Conservation (phyloP, 2,113 vertebrate genomes). For the Osmerus eperlanus region DNA sequence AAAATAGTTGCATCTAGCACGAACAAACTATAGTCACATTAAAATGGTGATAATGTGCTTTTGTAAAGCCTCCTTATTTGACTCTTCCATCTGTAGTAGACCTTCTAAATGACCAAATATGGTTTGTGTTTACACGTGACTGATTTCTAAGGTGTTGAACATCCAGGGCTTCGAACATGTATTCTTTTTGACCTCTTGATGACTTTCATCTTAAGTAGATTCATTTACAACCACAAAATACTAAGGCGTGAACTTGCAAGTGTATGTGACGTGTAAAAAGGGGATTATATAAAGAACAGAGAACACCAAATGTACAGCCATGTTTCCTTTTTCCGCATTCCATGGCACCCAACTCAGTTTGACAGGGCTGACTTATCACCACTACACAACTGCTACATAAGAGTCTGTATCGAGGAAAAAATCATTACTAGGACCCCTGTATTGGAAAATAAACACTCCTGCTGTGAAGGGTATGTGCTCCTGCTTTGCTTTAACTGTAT, state of each 20-base stretch:
- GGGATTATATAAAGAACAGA: too few relatives aligned
- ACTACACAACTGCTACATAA: not conserved
- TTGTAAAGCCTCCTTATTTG: too few relatives aligned
- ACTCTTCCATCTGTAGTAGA: not conserved
- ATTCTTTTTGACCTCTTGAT: slow-evolving; percentile 33
- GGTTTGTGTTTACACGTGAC: not conserved
- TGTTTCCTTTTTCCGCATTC: not conserved
- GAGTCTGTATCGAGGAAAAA: not conserved
- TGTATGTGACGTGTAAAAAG: too few relatives aligned
- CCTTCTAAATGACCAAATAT: not conserved
- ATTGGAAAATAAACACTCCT: too few relatives aligned
- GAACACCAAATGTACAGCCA: not conserved
- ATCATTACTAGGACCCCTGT: not conserved
- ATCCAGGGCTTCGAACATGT: slow-evolving; percentile 2
- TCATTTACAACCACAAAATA: too few relatives aligned
- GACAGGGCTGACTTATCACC: not conserved
- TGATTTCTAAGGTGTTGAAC: slow-evolving; percentile 42
- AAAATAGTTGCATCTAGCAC: too few relatives aligned
- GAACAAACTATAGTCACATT: not conserved
- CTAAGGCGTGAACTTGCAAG: too few relatives aligned
- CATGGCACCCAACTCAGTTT: not conserved
- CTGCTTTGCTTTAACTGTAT: not conserved
- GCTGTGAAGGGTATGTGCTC: not conserved
- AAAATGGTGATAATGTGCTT: too few relatives aligned
- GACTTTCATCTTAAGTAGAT: too few relatives aligned